These are phyloP conservation scores for Diachrysia chrysitis DNA, from an alignment of 2,888 invertebrate species.

Conservation along the genomic window DNA sequence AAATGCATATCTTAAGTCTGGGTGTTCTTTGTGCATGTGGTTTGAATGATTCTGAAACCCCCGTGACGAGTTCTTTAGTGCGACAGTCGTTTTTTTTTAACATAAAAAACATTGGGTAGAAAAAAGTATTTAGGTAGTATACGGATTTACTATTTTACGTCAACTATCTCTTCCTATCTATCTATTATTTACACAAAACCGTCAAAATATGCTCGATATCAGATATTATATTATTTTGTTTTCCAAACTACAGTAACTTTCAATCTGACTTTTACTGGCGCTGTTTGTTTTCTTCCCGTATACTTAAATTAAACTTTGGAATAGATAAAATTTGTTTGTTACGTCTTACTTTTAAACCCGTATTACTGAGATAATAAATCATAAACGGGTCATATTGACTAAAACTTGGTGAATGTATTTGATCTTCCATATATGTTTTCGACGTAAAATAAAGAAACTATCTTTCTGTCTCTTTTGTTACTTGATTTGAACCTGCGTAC, in stretches of 20 bases:
- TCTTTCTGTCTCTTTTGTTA: too few species aligned
- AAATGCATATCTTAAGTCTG: too few species aligned
- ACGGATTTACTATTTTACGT: too few species aligned
- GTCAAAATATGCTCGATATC: conserved; percentile 57
- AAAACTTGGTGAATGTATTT: neutral
- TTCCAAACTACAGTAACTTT: conserved; percentile 46
- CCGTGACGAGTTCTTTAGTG: too few species aligned
- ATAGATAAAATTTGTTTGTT: conserved; percentile 46
- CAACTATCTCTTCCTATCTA: neutral
- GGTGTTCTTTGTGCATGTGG: too few species aligned
- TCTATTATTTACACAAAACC: conserved; percentile 50
- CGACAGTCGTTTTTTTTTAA: too few species aligned
- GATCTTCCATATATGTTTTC: too few species aligned
- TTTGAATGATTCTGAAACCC: too few species aligned
- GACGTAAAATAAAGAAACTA: too few species aligned
- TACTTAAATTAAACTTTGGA: conserved; percentile 53
- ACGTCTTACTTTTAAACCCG: conserved; percentile 28
- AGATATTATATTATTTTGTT: conserved; percentile 55
- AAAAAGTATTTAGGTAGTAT: too few species aligned
- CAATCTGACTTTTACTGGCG: conserved; percentile 39
- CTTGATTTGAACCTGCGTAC: too few species aligned
- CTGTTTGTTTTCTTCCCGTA: conserved; percentile 53
- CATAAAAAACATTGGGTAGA: too few species aligned
- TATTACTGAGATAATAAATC: neutral
- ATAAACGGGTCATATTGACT: neutral